Evolutionary conservation across 2,888 invertebrate species (phyloP), one percentile per base, ranked within the genome.

Genomic region (Uropetala carovei): DNA sequence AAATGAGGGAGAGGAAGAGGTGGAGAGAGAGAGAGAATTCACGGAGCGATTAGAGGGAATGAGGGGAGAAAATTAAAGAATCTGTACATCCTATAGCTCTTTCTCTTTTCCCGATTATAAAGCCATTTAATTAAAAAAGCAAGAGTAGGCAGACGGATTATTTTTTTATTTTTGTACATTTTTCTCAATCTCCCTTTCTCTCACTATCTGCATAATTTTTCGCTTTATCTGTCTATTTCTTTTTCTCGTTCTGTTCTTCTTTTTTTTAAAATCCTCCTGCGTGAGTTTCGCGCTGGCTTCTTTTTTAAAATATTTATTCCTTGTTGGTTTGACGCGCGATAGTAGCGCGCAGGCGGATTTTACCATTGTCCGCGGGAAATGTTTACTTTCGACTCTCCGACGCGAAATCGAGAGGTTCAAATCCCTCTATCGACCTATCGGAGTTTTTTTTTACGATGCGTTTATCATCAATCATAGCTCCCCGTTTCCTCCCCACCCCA

Each of bases 51-150:
- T 75, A 75, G 75, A n/a, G 75, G 27, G 75, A 16, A 43, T 43
- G 43, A n/a, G 68, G n/a, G 22, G 68, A 68, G 68, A 68, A 68
- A 68, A 68, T 75, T 75, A 75, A 75, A 75, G 75, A 75, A 22
- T 22, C 75, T 75, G 11, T 75, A 27, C 27, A 27, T 27, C 11
- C 22, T 10, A 11, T 27, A 68, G 16, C 18, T 68, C 43, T 43
- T 3, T 43, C 43, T 43, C 43, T 43, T 43, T 43, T 43, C 5
- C 75, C 22, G 75, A 75, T 75, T 75, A 75, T 22, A 75, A 75
- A 27, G 75, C 75, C 22, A 75, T 75, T 75, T 75, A 75, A 75
- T 75, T 75, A 75, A 75, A 27, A n/a, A 75, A 75, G 22, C 0
- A 1, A 11, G 75, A 13, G 75, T 27, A 27, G 9, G 27, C 1